These are phyloP conservation scores for Teleopsis dalmanni DNA, from an alignment of 1,140 invertebrate species.

Conservation along the genomic window DNA sequence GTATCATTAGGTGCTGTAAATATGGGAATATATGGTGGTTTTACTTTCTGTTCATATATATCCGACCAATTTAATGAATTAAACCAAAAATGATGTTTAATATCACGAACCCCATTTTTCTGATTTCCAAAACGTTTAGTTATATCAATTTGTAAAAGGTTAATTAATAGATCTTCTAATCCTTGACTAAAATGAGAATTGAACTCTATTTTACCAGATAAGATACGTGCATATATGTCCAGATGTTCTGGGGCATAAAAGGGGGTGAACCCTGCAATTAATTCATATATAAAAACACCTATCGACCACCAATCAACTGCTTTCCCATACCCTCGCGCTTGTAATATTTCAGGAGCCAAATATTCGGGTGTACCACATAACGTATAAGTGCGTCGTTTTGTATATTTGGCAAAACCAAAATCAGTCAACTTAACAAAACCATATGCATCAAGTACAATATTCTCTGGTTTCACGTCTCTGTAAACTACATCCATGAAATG, in stretches of 20 bases:
- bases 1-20: slow-evolving; percentile 95
- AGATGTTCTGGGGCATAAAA: slow-evolving; percentile 97
- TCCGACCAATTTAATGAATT: slow-evolving; percentile 97
- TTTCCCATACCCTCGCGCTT: slow-evolving; percentile 96
- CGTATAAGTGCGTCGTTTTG: slow-evolving; percentile 99
- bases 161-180: slow-evolving; percentile 93
- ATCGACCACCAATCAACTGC: slow-evolving; percentile 98
- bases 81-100: slow-evolving; percentile 99
- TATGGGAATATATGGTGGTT: slow-evolving; percentile 93
- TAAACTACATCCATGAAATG: slow-evolving; percentile 99
- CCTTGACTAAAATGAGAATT: slow-evolving; percentile 89
- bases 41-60: slow-evolving; percentile 97
- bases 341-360: slow-evolving; percentile 95
- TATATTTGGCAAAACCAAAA: slow-evolving; percentile 98
- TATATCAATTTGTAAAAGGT: slow-evolving; percentile 94
- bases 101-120: slow-evolving; percentile 98
- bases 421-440: slow-evolving; percentile 99
- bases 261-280: slow-evolving; percentile 89
- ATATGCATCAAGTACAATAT: slow-evolving; percentile 94
- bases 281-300: slow-evolving; percentile 87
- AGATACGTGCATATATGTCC: slow-evolving; percentile 98
- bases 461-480: slow-evolving; percentile 98
- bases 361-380: slow-evolving; percentile 99
- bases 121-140: slow-evolving; percentile 98
- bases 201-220: slow-evolving; percentile 86